Evolutionary conservation across 2,113 vertebrate species (phyloP).

Genomic region (Octodon degus): DNA sequence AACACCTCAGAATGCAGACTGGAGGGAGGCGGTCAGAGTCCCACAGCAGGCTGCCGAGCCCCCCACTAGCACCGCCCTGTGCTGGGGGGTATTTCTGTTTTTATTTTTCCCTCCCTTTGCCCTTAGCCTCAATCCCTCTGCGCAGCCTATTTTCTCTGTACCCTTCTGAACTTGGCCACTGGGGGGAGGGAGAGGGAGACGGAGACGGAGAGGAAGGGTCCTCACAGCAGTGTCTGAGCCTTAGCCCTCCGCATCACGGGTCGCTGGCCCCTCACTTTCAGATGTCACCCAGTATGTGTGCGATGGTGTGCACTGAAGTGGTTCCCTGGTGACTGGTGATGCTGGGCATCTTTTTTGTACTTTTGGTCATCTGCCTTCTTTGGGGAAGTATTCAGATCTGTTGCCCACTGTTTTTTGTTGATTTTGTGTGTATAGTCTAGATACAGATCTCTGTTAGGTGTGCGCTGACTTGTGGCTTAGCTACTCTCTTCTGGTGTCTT

Average conservation of each 20-base stretch:
- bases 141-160: not conserved
- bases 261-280: accelerated
- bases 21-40: not conserved
- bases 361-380: not conserved
- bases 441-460: accelerated
- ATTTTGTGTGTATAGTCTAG: not conserved
- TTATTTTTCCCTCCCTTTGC: not conserved
- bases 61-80: accelerated
- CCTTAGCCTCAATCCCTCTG: not conserved
- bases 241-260: accelerated
- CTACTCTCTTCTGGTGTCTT: not conserved
- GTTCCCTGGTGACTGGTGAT: not conserved
- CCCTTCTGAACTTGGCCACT: not conserved
- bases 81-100: not conserved
- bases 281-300: not conserved
- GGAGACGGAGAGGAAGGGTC: too few species aligned
- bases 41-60: not conserved
- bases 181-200: not conserved
- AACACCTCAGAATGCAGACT: too few species aligned
- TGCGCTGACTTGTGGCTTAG: too few species aligned
- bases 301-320: accelerated
- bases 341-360: not conserved
- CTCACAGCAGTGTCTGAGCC: not conserved
- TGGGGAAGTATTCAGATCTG: not conserved
- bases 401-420: not conserved